Percentiles rank a stretch among this genome's conserved stretches.
These are phyloP conservation scores for Saccopteryx bilineata DNA, from an alignment of 2,113 vertebrate genomes.

Conservation along the genomic window DNA sequence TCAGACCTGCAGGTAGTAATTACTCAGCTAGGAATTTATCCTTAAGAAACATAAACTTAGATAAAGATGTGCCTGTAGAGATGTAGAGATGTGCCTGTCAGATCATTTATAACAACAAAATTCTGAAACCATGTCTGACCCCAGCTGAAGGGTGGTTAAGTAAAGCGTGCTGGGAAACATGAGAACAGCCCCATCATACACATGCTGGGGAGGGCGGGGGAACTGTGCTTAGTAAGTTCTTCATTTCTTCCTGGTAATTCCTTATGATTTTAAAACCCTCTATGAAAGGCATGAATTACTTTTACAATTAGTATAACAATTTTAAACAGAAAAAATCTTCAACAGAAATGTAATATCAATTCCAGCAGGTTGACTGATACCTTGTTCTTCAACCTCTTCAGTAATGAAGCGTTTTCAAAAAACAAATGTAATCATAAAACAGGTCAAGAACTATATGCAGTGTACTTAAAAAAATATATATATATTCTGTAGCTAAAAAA, in stretches of 20 bases:
- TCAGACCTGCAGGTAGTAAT: background rate
- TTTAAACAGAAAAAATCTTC: constrained; percentile 20
- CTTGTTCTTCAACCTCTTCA: background rate
- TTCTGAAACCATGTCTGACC: background rate
- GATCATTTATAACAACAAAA: background rate
- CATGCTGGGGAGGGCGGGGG: background rate
- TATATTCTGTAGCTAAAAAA: background rate
- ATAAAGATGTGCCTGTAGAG: background rate
- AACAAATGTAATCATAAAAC: constrained; percentile 14
- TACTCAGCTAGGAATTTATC: background rate
- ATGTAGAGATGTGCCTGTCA: background rate
- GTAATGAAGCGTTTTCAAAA: constrained; percentile 35
- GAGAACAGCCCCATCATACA: background rate
- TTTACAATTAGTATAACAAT: background rate
- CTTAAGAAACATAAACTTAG: constrained; percentile 37
- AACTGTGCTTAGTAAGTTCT: background rate
- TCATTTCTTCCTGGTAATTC: background rate
- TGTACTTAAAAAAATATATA: background rate
- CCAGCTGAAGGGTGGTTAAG: background rate
- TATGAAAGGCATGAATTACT: background rate
- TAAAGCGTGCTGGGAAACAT: background rate
- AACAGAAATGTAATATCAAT: constrained; percentile 10
- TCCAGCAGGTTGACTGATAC: background rate
- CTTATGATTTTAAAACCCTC: constrained; percentile 47
- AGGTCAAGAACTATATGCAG: constrained; percentile 14